Evolutionary conservation across 2,888 invertebrate species (phyloP), one percentile per base, ranked within the genome.

Genomic region (Harpagoxenus sublaevis): DNA sequence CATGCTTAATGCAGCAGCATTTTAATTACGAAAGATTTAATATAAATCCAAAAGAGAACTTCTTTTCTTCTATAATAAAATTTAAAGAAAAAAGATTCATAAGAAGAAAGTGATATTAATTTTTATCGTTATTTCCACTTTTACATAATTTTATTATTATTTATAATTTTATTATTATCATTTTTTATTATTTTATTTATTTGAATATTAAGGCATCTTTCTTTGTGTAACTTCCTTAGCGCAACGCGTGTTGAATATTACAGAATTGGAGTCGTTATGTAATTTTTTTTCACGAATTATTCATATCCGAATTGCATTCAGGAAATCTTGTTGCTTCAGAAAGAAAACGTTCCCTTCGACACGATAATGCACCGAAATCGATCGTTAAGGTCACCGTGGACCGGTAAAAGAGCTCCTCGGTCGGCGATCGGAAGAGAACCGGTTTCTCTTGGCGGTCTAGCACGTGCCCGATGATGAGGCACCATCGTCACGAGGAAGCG

Each of bases 381-480:
- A 90, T 89, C 83, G 88, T 88, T 86, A 86, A 83, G 65, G 68
- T 77, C 75, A 53, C 23, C 12, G 39, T 23, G 9, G 68, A 70
- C 83, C 60, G 83, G 74, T 79, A 84, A 84, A 84, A 85, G 87
- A 66, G 70, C 84, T 84, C 62, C 84, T 66, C 77, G 81, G 74
- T 66, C 79, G 84, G 70, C 78, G 87, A 84, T 78, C 77, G 84
- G 77, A 65, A 84, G 87, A 71, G 60, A 90, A 90, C 90, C 90
- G 90, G 90, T 90, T 90, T 84, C 75, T 73, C 73, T 66, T 55
- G 74, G 55, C 35, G 86, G 87, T 57, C 85, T 83, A 89, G 90
- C 90, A 90, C 90, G 90, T 90, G 90, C 89, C 85, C 82, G 86
- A 89, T 89, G 89, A 88, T 88, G 89, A 88, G 85, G 85, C 86